Evolutionary conservation across 2,888 invertebrate genomes (phyloP).

Genomic region (Lysandra bellargus): DNA sequence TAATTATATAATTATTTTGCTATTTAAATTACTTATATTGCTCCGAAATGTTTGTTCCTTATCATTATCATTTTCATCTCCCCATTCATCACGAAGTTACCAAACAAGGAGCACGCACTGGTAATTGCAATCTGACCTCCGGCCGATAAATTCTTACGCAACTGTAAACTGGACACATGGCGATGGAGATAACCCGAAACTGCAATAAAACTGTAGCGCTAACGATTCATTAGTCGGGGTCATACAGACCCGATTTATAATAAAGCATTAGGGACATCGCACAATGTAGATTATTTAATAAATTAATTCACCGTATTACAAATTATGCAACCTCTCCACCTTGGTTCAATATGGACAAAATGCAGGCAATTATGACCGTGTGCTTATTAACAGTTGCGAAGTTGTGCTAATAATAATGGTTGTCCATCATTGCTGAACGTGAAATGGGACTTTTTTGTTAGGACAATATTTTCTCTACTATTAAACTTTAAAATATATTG

Average conservation of each 20-base stretch:
- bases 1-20: no score
- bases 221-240: constrained; percentile 74
- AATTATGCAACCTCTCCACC: no score
- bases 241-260: constrained; percentile 63
- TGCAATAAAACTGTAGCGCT: constrained; percentile 71
- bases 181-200: constrained; percentile 67
- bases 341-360: no score
- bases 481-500: no score
- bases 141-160: constrained; percentile 44
- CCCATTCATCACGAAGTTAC: not conserved
- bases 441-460: no score
- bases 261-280: constrained; percentile 2
- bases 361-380: no score
- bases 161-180: constrained; percentile 62
- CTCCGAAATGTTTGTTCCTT: not conserved
- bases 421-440: no score
- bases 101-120: constrained; percentile 27
- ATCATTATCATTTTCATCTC: not conserved
- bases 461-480: no score
- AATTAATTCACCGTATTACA: no score
- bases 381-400: no score
- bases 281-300: constrained; percentile 3
- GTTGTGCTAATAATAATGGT: no score
- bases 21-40: no score
- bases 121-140: constrained; percentile 41